Evolutionary conservation across 2,888 invertebrate species (phyloP), one percentile per base, ranked within the genome.

Genomic region (Thymelicus lineola): DNA sequence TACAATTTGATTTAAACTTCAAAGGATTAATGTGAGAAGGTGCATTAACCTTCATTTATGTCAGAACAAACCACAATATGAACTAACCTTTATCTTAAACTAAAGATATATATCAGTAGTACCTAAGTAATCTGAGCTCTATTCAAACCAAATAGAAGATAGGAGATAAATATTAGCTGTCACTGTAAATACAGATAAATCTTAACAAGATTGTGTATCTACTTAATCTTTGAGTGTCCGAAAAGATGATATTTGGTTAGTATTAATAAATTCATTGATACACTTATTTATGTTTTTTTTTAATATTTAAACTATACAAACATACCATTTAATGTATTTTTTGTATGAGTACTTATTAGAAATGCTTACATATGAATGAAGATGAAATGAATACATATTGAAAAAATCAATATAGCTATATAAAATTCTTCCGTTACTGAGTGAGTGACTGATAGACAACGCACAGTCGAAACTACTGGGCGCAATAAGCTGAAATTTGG

Each of bases 161-260:
- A 64, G 53, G 50, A 66, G 72, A 68, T 68, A 72, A 70, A 72
- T 48, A 59, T 59, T 66, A 66, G 62, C 53, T 55, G 64, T 55
- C 64, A 55, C 50, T 38, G 45, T 20, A 65, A 67, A 73, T 70
- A 70, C 62, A 71, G 73, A 75, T 72, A 73, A 73, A 68, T 53
- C 28, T 36, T 75, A 73, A 73, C 73, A 71, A 55, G 53, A 64
- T 55, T 55, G 55, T 53, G 45, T 17, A 61, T 55, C 66, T 38
- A 63, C 67, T 66, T 58, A 66, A 66, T 58, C 45, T 66, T 35
- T 55, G 20, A 7, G 64, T 55, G 35, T 35, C n/a, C 20, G 3
- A 64, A 64, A 64, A 63, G 59, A 59, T 38, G 59, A 7, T 20
- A 7, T 53, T 20, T 53, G 9, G 12, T 53, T 53, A 20, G 50